A percentile compares a stretch with the other conserved stretches of the same genome.
Evolutionary conservation across 2,113 vertebrate species (phyloP).

Genomic region (Oceanites oceanicus): DNA sequence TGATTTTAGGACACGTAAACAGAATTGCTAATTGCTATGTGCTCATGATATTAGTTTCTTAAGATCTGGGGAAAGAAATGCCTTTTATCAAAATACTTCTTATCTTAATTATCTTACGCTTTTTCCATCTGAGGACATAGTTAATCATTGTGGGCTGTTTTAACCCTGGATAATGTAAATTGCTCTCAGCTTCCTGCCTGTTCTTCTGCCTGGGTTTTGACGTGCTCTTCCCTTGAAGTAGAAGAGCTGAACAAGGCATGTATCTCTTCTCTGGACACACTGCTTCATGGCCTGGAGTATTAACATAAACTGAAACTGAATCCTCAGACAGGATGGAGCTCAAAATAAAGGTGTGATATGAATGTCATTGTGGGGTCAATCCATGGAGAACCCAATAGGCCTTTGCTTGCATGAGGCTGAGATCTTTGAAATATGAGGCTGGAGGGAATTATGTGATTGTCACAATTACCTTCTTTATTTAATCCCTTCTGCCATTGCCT

Average conservation of each 20-base stretch:
- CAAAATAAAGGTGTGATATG: not conserved
- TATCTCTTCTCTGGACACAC: not conserved
- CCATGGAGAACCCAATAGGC: not conserved
- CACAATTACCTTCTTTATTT: not conserved
- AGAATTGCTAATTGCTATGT: not conserved
- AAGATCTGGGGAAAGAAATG: not conserved
- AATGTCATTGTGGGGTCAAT: not conserved
- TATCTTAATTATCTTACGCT: not conserved
- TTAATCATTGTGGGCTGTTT: not conserved
- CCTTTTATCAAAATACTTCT: not conserved
- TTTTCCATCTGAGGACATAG: not conserved
- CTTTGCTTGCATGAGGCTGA: not conserved
- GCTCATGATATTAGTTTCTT: not conserved
- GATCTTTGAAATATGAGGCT: not conserved
- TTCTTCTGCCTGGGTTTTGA: not conserved
- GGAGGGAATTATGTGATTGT: not conserved
- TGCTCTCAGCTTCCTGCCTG: not conserved
- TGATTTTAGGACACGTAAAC: not conserved
- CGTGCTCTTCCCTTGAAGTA: not conserved
- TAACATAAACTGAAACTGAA: not conserved
- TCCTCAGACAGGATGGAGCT: not conserved
- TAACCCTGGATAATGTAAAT: not conserved
- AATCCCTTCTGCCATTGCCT: not conserved
- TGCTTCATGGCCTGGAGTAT: not conserved
- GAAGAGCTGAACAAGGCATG: not conserved